phyloP scores from a whole-genome alignment of 92 coral and sea anemone species.

The Micromussa lordhowensis region DNA sequence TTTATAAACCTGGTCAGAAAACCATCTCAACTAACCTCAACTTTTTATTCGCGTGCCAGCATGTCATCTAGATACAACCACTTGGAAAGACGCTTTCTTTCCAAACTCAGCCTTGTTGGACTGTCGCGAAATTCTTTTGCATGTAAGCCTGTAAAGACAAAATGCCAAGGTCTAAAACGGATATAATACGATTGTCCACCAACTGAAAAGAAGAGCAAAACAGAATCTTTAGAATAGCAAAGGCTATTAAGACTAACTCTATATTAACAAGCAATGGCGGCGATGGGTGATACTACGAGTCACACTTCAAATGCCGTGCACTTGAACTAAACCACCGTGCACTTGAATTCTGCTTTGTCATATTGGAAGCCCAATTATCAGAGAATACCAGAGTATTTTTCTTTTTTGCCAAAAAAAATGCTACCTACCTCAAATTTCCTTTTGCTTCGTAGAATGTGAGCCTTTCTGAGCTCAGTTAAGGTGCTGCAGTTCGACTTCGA shows the following conservation, averaged over 20 bases:
- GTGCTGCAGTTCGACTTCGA: constrained; percentile 14
- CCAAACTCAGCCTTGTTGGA: too few relatives aligned
- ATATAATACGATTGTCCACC: background rate
- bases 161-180: too few relatives aligned
- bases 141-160: too few relatives aligned
- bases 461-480: constrained; percentile 15
- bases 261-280: constrained; percentile 20
- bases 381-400: constrained; percentile 4
- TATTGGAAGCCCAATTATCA: constrained; percentile 13
- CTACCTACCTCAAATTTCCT: constrained; percentile 13
- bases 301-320: constrained; percentile 28
- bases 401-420: background rate
- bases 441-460: constrained; percentile 12
- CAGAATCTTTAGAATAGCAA: constrained; percentile 18
- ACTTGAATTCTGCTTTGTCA: background rate
- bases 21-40: background rate
- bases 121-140: too few relatives aligned
- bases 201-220: constrained; percentile 29
- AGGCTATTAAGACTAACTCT: background rate
- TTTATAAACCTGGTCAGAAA: too few relatives aligned
- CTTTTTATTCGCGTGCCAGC: background rate
- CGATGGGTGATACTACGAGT: constrained; percentile 11
- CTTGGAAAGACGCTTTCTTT: too few relatives aligned
- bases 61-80: background rate
- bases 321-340: background rate